Conservation (phyloP, 2,797 vertebrate genomes). For the Sebastes jordani region DNA sequence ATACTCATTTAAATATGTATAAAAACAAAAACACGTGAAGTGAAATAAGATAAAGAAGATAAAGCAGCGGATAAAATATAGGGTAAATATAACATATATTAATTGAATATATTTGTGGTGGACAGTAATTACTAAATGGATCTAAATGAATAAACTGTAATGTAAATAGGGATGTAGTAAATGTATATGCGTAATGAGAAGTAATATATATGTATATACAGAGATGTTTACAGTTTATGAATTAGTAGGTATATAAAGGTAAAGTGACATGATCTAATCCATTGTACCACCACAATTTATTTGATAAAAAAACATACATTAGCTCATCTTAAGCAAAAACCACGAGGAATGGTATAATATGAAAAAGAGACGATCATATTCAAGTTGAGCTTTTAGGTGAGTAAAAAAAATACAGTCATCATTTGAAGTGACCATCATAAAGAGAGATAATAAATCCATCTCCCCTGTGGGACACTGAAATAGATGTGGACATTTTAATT, state of each 20-base stretch:
- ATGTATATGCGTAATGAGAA: background rate
- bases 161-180: no score
- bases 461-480: background rate
- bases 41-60: background rate
- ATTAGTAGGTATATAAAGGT: background rate
- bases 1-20: background rate
- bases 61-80: background rate
- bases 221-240: background rate
- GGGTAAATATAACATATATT: no score
- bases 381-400: conserved; percentile 24
- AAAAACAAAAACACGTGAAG: background rate
- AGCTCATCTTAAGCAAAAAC: conserved; percentile 6
- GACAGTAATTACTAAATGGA: no score
- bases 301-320: conserved; percentile 11
- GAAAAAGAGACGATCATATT: conserved; percentile 17
- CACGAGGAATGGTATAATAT: background rate
- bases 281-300: background rate
- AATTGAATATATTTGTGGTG: no score
- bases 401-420: background rate
- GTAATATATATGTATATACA: background rate
- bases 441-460: background rate
- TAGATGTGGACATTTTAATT: conserved; percentile 28
- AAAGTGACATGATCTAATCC: background rate
- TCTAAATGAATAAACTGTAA: no score
- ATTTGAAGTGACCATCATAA: conserved; percentile 27